Evolutionary conservation across 2,797 vertebrate genomes (phyloP).

Genomic region (Gadopsis bispinosus): DNA sequence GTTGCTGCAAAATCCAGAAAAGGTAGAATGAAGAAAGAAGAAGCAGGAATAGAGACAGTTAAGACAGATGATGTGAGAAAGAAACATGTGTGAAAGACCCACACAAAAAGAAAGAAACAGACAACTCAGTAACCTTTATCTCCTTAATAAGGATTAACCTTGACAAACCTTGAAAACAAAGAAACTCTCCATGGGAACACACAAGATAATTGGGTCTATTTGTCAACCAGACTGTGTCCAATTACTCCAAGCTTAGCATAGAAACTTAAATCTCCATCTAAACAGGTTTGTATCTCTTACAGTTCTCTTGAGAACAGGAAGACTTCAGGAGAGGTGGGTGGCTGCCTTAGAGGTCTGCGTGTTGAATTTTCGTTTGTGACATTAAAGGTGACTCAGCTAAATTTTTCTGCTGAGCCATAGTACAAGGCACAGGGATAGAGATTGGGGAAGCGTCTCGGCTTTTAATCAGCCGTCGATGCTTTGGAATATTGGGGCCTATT

Average conservation of each 20-base stretch:
- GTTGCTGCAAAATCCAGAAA: conserved; percentile 8
- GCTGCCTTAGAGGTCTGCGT: conserved; percentile 23
- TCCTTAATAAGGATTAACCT: conserved; percentile 35
- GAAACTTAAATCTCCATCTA: conserved; percentile 41
- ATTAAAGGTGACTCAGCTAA: conserved; percentile 64
- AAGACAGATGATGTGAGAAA: not conserved
- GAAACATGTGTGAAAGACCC: not conserved
- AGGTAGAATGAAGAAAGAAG: not conserved
- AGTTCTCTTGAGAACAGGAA: conserved; percentile 31
- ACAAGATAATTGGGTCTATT: conserved; percentile 49
- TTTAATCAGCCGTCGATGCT: conserved; percentile 55
- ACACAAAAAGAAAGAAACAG: not conserved
- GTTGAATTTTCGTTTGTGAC: conserved; percentile 53
- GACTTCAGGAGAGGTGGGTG: conserved; percentile 21
- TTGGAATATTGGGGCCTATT: conserved; percentile 27
- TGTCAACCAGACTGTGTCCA: conserved; percentile 37
- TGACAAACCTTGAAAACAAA: conserved; percentile 31
- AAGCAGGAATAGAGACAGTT: not conserved
- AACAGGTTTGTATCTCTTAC: conserved; percentile 35
- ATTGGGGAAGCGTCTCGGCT: conserved; percentile 17
- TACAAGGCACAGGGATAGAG: conserved; percentile 35
- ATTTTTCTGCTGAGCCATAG: conserved; percentile 63
- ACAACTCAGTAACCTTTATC: conserved; percentile 20
- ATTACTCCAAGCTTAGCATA: conserved; percentile 47
- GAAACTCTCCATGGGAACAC: conserved; percentile 18